These are phyloP conservation scores for Neoniphon sammara DNA, from an alignment of 2,797 vertebrate species.

Conservation along the genomic window DNA sequence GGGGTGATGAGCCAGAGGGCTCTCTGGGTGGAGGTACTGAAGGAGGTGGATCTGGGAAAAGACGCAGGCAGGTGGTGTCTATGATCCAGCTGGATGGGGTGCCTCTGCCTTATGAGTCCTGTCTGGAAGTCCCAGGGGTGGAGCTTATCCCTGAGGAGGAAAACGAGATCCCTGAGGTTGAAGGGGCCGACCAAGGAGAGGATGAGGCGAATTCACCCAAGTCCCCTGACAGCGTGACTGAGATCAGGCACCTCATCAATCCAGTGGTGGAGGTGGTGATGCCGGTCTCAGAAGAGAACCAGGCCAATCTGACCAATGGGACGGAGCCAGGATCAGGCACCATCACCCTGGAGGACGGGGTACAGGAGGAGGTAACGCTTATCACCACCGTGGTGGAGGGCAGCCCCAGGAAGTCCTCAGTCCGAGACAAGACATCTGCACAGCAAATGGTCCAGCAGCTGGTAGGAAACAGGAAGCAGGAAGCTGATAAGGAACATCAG, in stretches of 20 bases:
- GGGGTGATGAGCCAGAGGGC: conserved; percentile 34
- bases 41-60: conserved; percentile 63
- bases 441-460: conserved; percentile 62
- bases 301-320: conserved; percentile 62
- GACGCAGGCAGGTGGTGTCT: conserved; percentile 92
- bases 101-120: conserved; percentile 83
- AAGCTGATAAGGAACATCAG: conserved; percentile 17
- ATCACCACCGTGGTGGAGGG: conserved; percentile 62
- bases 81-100: conserved; percentile 88
- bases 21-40: not conserved
- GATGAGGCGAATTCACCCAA: conserved; percentile 47
- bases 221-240: conserved; percentile 80
- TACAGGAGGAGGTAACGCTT: conserved; percentile 61
- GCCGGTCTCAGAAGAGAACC: not conserved
- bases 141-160: conserved; percentile 83
- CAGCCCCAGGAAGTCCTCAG: conserved; percentile 45
- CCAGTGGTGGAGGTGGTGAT: conserved; percentile 74
- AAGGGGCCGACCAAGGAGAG: not conserved
- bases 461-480: conserved; percentile 40
- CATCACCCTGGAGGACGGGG: conserved; percentile 64
- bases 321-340: conserved; percentile 53
- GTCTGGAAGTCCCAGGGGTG: conserved; percentile 81
- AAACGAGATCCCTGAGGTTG: not conserved
- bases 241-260: conserved; percentile 84
- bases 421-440: conserved; percentile 35